Percentiles rank a stretch among this genome's conserved stretches.
Conservation (phyloP, 2,888 invertebrate species). For the Andrena hattorfiana region DNA sequence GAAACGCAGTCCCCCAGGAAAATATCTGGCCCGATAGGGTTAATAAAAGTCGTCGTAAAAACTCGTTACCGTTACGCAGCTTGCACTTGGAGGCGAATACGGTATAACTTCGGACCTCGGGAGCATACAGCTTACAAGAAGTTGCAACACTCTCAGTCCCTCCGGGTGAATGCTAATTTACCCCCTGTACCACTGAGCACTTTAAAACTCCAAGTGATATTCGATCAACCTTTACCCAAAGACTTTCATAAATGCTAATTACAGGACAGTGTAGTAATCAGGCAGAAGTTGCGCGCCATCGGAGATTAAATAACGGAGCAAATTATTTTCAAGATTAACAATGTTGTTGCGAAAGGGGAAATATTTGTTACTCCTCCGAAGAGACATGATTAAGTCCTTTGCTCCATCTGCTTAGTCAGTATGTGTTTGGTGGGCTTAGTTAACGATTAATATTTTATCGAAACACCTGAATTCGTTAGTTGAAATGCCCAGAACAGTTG, state of each 20-base stretch:
- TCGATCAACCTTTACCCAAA: constrained; percentile 25
- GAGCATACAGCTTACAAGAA: constrained; percentile 45
- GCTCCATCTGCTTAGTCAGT: too few species aligned
- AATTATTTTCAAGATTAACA: background rate
- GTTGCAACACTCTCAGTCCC: constrained; percentile 31
- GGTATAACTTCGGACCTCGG: constrained; percentile 27
- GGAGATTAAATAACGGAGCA: constrained; percentile 2
- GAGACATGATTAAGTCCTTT: too few species aligned
- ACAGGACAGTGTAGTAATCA: constrained; percentile 9
- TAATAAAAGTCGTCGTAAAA: constrained; percentile 53
- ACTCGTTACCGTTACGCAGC: constrained; percentile 33
- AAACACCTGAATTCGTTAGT: too few species aligned
- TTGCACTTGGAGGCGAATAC: constrained; percentile 14
- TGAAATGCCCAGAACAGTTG: too few species aligned
- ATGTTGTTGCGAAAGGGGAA: background rate
- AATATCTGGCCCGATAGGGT: constrained; percentile 21
- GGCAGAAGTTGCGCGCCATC: background rate
- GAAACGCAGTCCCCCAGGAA: background rate
- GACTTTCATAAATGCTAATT: constrained; percentile 43
- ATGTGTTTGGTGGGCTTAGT: too few species aligned
- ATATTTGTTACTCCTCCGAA: background rate
- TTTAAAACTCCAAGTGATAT: constrained; percentile 36
- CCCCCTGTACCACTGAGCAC: constrained; percentile 3
- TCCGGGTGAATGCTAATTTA: constrained; percentile 42
- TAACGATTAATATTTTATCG: too few species aligned